Conservation (phyloP, 2,113 vertebrate genomes). For the Gavialis gangeticus region DNA sequence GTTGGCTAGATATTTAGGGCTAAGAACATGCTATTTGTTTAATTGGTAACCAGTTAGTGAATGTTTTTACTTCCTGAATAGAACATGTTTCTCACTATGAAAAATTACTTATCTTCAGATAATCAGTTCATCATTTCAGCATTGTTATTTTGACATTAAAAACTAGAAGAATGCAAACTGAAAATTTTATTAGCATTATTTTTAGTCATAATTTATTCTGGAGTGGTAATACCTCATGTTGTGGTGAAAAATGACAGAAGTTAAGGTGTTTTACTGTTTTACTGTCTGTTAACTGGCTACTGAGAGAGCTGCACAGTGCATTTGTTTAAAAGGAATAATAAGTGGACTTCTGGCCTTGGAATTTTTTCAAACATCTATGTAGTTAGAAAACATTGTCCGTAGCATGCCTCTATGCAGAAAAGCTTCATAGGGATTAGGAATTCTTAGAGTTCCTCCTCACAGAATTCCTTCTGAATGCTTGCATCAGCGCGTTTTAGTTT, state of each 20-base stretch:
- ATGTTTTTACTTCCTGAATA: slow-evolving; percentile 28
- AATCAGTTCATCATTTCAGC: slow-evolving; percentile 17
- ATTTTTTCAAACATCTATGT: neutral
- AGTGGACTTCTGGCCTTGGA: neutral
- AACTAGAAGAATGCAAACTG: slow-evolving; percentile 8
- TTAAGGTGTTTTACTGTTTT: neutral
- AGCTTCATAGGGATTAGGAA: fast-evolving
- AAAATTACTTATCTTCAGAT: slow-evolving; percentile 37
- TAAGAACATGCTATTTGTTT: neutral
- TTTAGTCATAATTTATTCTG: neutral
- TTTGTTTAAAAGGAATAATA: neutral
- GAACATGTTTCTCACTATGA: neutral
- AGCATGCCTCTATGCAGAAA: neutral
- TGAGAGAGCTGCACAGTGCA: neutral
- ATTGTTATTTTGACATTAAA: slow-evolving; percentile 5
- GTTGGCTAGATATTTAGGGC: neutral
- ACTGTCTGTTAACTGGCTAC: neutral
- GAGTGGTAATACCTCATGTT: neutral
- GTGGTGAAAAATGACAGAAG: neutral
- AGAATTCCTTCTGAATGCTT: neutral
- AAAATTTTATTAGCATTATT: neutral
- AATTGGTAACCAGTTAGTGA: slow-evolving; percentile 19
- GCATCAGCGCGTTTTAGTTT: neutral
- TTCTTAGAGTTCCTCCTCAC: fast-evolving
- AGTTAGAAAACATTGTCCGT: neutral